A percentile compares a stretch with the other conserved stretches of the same genome.
phyloP scores from a whole-genome alignment of 2,797 vertebrate genomes.

The Hippocampus kuda region DNA sequence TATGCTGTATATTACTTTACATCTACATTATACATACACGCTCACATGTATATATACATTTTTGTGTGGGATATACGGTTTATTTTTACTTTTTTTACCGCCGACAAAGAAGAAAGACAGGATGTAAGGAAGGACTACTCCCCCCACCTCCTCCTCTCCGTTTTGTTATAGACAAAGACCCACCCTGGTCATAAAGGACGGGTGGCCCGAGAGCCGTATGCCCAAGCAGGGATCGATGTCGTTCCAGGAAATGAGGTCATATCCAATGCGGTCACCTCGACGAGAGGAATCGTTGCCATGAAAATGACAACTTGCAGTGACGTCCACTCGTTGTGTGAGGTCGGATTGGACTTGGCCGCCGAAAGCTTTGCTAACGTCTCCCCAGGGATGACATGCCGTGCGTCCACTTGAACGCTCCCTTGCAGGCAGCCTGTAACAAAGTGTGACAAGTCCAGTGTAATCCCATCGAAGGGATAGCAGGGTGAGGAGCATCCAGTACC shows the following conservation, averaged over 20 bases:
- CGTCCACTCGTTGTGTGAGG: constrained; percentile 21
- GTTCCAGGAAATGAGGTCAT: constrained; percentile 45
- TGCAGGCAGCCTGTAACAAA: background rate
- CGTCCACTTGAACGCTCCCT: background rate
- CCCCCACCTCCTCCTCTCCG: too few relatives aligned
- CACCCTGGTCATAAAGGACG: constrained; percentile 32
- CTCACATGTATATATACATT: background rate
- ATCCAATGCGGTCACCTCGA: constrained; percentile 32
- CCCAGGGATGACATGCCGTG: constrained; percentile 16
- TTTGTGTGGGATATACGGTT: background rate
- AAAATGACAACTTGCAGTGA: constrained; percentile 4
- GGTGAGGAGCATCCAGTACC: background rate
- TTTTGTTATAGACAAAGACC: constrained; percentile 21
- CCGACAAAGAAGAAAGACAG: background rate
- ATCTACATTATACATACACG: background rate
- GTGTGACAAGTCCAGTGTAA: background rate
- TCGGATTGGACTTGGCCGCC: constrained; percentile 32
- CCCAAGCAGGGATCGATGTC: constrained; percentile 25
- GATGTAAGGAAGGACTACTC: constrained; percentile 1
- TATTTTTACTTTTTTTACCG: background rate
- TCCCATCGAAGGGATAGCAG: background rate
- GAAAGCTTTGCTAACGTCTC: constrained; percentile 36
- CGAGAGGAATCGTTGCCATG: constrained; percentile 20
- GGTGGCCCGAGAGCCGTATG: constrained; percentile 25
- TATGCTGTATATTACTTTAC: background rate